These are phyloP conservation scores for Caiman crocodilus DNA, from an alignment of 2,797 vertebrate species.

Conservation along the genomic window DNA sequence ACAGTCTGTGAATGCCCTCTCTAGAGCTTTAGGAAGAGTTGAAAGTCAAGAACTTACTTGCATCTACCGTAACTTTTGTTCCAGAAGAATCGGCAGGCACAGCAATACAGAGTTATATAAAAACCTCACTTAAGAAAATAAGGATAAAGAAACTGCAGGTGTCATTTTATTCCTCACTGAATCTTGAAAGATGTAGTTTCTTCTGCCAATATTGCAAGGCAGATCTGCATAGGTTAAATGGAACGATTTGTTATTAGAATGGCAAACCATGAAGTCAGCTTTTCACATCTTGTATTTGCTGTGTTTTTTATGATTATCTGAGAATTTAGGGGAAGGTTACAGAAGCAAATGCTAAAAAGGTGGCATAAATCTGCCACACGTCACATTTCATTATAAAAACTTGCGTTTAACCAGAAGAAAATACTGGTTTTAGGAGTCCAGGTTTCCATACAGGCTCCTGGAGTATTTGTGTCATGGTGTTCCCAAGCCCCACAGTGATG, in stretches of 20 bases:
- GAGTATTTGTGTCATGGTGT: background rate
- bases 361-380: no score
- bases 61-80: background rate
- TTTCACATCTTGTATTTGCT: background rate
- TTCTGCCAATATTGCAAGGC: background rate
- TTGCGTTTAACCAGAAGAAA: background rate
- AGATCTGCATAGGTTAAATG: background rate
- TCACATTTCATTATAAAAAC: background rate
- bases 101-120: background rate
- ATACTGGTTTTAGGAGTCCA: background rate
- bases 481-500: background rate
- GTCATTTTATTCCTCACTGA: background rate
- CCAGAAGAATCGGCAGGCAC: background rate
- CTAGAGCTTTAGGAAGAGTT: background rate
- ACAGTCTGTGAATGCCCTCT: background rate
- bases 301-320: background rate
- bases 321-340: background rate
- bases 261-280: background rate
- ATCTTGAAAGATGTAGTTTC: background rate
- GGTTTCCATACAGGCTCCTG: background rate
- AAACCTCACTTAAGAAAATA: background rate
- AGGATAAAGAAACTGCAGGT: background rate
- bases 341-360: background rate
- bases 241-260: background rate
- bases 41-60: background rate